phyloP scores from a whole-genome alignment of 64 coral and sea anemone species.

The Montipora foliosa region DNA sequence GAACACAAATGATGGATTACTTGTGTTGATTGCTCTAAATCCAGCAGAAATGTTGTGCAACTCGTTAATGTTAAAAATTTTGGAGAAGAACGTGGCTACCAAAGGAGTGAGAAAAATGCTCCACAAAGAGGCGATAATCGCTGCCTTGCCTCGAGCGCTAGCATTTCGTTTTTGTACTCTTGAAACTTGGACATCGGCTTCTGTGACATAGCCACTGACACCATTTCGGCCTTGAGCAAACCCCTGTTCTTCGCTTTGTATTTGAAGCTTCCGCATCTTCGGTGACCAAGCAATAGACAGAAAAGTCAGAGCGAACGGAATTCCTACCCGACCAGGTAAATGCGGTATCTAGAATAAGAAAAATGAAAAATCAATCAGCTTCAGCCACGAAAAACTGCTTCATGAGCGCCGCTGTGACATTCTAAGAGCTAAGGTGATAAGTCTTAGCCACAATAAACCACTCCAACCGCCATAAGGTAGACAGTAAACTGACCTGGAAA shows the following conservation, averaged over 20 bases:
- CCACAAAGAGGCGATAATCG: slow-evolving; percentile 48
- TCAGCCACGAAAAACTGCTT: too few relatives aligned
- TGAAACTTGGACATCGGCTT: too few relatives aligned
- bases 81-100: slow-evolving; percentile 5
- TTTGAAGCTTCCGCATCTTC: slow-evolving; percentile 60
- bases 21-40: not conserved
- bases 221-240: too few relatives aligned
- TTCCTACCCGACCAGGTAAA: slow-evolving; percentile 5
- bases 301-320: slow-evolving; percentile 15
- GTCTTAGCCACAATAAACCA: too few relatives aligned
- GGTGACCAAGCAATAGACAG: slow-evolving; percentile 69
- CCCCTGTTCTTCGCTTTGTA: not conserved
- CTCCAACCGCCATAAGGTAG: too few relatives aligned
- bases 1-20: slow-evolving; percentile 6
- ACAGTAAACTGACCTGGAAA: too few relatives aligned
- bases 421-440: too few relatives aligned
- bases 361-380: too few relatives aligned
- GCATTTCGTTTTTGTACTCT: not conserved
- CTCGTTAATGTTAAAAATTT: slow-evolving; percentile 6
- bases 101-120: slow-evolving; percentile 48
- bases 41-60: not conserved
- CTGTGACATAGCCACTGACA: not conserved
- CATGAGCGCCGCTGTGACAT: too few relatives aligned
- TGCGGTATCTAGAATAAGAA: not conserved
- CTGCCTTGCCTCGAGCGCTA: slow-evolving; percentile 49